Evolutionary conservation across 1,140 invertebrate species (phyloP).

Genomic region (Laodelphax striatellus): DNA sequence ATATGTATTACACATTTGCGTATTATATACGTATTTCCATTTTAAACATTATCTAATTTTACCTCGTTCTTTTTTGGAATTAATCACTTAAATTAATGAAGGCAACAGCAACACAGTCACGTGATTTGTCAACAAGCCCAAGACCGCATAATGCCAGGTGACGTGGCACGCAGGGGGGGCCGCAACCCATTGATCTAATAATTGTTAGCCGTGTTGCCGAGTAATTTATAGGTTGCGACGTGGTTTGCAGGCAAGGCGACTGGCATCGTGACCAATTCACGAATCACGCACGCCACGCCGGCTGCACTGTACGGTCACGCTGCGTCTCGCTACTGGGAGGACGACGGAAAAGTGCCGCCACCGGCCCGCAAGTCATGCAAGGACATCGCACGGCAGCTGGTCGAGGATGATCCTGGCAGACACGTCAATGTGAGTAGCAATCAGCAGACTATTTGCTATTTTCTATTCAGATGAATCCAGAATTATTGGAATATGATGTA

Average conservation of each 20-base stretch:
- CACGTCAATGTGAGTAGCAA: slow-evolving; percentile 48
- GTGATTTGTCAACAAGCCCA: no score
- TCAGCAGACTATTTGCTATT: no score
- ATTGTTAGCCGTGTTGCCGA: not conserved
- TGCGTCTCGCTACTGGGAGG: slow-evolving; percentile 67
- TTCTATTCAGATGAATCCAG: no score
- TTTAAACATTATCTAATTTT: no score
- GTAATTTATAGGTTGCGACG: not conserved
- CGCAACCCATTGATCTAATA: not conserved
- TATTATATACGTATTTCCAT: no score
- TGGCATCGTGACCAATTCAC: slow-evolving; percentile 62
- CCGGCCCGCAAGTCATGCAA: slow-evolving; percentile 40
- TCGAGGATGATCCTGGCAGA: slow-evolving; percentile 55
- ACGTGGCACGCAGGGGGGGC: no score
- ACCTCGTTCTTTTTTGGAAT: no score
- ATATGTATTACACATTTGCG: no score
- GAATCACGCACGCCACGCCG: slow-evolving; percentile 71
- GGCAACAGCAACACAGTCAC: no score
- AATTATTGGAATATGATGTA: no score
- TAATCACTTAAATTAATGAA: no score
- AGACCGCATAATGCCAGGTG: no score
- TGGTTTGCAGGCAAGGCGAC: slow-evolving; percentile 37
- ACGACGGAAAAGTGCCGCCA: slow-evolving; percentile 48
- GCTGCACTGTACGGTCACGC: slow-evolving; percentile 69
- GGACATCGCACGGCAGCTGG: slow-evolving; percentile 67